Conservation (phyloP, 1,140 invertebrate genomes). For the Ceratosolen fusciceps region DNA sequence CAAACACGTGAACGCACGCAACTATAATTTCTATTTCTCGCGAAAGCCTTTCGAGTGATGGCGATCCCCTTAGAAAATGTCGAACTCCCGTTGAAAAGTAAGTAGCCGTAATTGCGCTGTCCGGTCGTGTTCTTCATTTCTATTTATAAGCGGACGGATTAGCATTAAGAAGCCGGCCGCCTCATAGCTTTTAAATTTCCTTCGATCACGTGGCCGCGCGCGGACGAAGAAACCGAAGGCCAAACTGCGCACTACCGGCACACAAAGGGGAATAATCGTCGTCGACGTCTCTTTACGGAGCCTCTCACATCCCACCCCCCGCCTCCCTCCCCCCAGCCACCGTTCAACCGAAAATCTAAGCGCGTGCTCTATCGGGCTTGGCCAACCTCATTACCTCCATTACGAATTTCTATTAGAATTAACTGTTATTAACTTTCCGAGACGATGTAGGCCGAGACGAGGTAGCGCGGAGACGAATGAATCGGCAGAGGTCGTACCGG, state of each 20-base stretch:
- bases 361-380: not conserved
- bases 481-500: not conserved
- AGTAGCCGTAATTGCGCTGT: not conserved
- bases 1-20: no score
- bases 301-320: no score
- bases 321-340: no score
- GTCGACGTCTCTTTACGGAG: not conserved
- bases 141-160: not conserved
- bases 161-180: not conserved
- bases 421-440: slow-evolving; percentile 31
- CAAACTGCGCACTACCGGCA: no score
- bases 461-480: not conserved
- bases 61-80: no score
- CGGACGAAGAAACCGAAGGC: no score
- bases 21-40: no score
- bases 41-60: no score
- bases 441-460: not conserved
- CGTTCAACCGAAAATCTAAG: slow-evolving; percentile 5
- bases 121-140: not conserved
- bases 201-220: no score
- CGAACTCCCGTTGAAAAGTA: not conserved
- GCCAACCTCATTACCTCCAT: slow-evolving; percentile 31
- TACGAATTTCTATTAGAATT: slow-evolving; percentile 30
- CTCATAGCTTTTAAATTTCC: no score
- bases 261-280: no score